Evolutionary conservation across 2,113 vertebrate species (phyloP), one percentile per base, ranked within the genome.

Genomic region (Vulpes lagopus): DNA sequence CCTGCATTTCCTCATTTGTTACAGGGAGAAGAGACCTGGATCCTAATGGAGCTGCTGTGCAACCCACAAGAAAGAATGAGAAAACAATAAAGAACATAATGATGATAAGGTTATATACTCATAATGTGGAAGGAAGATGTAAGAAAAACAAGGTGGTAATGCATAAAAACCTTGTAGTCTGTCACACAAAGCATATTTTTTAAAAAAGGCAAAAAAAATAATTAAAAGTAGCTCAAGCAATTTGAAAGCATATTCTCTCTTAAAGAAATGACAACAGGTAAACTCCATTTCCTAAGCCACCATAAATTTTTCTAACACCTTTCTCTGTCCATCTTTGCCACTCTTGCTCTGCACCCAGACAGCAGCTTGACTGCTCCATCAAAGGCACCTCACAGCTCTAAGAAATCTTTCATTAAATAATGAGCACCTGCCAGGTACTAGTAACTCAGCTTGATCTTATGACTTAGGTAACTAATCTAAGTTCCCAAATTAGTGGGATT

Each of bases 341-440:
- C 43, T 88, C 15, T 94, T 12, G 23, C 22, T 38, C 64, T 94
- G 53, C 38, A 79, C 22, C n/a, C 69, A 67, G 3, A 91, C 1
- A 49, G 35, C 20, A 85, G 67, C 3, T 8, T 88, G 65, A 92
- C 11, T 23, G 1, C 32, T 73, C 73, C 30, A 57, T 81, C 53
- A 67, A 94, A 92, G 35, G 84, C 84, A 96, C 43, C 60, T 38
- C 76, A 95, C 7, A 87, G 7, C 25, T 71, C 35, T 51, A 80
- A 59, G 43, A 96, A 91, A 62, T 14, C 49, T 91, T 91, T 59
- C 20, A 88, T 76, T 80, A 90, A 84, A 69, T 53, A 88, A 88
- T 14, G 11, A 96, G 71, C 35, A 85, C 20, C 55, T 53, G 81
- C 81, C n/a, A 89, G 30, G 55, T 73, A 65, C 23, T 30, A 71